A percentile compares a stretch with the other conserved stretches of the same genome.
phyloP scores from a whole-genome alignment of 2,888 invertebrate genomes.

The Xestia xanthographa region DNA sequence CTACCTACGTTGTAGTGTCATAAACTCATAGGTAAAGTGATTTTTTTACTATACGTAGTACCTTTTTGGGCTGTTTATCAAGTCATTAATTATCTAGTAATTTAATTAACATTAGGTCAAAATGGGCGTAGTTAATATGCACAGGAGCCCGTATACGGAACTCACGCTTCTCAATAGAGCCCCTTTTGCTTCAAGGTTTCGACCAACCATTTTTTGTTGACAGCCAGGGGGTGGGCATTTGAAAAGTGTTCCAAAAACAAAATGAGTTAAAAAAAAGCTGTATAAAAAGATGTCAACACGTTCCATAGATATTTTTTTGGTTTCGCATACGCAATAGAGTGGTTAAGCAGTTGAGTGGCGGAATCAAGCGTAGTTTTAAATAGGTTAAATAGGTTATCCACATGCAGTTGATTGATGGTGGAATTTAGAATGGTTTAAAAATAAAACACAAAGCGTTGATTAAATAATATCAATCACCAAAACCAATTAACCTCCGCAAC shows the following conservation, averaged over 20 bases:
- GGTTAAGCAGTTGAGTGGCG: background rate
- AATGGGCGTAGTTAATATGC: conserved; percentile 7
- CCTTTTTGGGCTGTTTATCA: background rate
- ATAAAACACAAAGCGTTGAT: background rate
- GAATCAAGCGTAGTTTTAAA: background rate
- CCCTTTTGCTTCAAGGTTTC: conserved; percentile 33
- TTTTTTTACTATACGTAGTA: background rate
- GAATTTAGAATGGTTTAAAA: background rate
- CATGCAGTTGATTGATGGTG: background rate
- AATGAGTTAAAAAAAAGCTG: conserved; percentile 6
- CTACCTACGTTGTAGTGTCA: background rate
- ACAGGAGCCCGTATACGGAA: conserved; percentile 26
- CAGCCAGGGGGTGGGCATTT: conserved; percentile 29
- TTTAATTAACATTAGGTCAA: background rate
- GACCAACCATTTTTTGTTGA: conserved; percentile 45
- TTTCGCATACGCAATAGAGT: background rate
- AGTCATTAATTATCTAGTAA: background rate
- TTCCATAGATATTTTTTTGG: conserved; percentile 17
- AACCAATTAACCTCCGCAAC: background rate
- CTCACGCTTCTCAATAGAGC: conserved; percentile 16
- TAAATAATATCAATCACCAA: background rate
- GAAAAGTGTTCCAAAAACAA: conserved; percentile 38
- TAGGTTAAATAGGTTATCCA: background rate
- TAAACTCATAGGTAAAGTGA: background rate
- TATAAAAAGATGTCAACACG: conserved; percentile 35